These are phyloP conservation scores for Leptogaster cylindrica DNA, from an alignment of 2,888 invertebrate species.

Conservation along the genomic window DNA sequence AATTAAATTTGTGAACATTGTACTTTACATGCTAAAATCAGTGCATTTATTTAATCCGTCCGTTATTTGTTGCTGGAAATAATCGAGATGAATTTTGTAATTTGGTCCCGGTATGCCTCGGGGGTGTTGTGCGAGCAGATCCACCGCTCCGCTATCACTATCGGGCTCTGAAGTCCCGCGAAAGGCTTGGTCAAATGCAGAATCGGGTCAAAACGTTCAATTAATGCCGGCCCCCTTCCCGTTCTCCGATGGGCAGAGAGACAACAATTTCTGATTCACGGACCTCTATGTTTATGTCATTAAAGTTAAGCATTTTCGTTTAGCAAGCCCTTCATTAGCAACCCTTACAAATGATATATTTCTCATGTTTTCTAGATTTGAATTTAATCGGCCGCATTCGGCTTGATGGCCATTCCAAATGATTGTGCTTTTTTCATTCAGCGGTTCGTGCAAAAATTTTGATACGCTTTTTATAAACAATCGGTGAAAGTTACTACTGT, in stretches of 20 bases:
- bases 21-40: no score
- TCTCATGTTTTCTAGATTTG: conserved; percentile 40
- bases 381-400: conserved; percentile 41
- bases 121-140: conserved; percentile 4
- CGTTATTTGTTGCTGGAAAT: no score
- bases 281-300: conserved; percentile 45
- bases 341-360: conserved; percentile 42
- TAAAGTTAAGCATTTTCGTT: conserved; percentile 46
- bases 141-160: not conserved
- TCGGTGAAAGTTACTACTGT: conserved; percentile 17
- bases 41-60: no score
- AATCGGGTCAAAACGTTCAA: conserved; percentile 44
- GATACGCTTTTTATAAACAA: conserved; percentile 11
- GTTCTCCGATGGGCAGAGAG: conserved; percentile 24
- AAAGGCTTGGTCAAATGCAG: conserved; percentile 39
- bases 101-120: conserved; percentile 11
- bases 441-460: no score
- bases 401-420: not conserved
- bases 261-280: conserved; percentile 37
- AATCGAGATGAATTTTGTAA: conserved; percentile 10
- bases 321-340: conserved; percentile 42
- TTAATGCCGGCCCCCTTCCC: conserved; percentile 3
- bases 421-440: no score
- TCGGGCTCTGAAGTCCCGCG: not conserved
- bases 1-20: no score